Conservation (phyloP, 2,888 invertebrate genomes). For the Gymnoscelis rufifasciata region DNA sequence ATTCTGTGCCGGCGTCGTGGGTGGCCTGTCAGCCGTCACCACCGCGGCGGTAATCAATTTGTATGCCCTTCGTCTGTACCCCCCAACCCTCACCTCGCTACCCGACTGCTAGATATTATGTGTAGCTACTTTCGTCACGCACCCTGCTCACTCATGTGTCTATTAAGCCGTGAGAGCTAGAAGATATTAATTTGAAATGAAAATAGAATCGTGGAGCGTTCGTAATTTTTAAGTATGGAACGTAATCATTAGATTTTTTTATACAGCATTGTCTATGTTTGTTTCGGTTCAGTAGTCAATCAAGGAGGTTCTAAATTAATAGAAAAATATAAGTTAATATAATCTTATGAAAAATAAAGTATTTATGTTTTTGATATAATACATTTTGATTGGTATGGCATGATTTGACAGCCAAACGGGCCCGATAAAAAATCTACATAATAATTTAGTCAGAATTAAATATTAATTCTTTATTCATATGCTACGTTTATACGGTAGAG, state of each 20-base stretch:
- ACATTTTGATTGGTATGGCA: too few relatives aligned
- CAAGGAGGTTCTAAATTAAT: too few relatives aligned
- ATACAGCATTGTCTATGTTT: not conserved
- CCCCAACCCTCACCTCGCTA: slow-evolving; percentile 30
- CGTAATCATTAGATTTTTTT: not conserved
- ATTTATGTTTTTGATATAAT: too few relatives aligned
- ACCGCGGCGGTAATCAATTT: slow-evolving; percentile 66
- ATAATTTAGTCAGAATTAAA: too few relatives aligned
- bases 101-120: too few relatives aligned
- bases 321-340: too few relatives aligned
- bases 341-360: too few relatives aligned
- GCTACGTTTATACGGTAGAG: too few relatives aligned
- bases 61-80: slow-evolving; percentile 62
- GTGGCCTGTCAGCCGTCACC: slow-evolving; percentile 68
- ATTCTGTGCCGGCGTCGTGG: slow-evolving; percentile 46
- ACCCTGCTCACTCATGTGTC: slow-evolving; percentile 50
- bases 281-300: not conserved
- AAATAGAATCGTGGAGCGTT: slow-evolving; percentile 11
- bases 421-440: too few relatives aligned
- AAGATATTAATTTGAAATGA: slow-evolving; percentile 21
- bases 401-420: too few relatives aligned
- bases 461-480: too few relatives aligned
- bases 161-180: slow-evolving; percentile 36
- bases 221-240: not conserved
- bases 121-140: slow-evolving; percentile 68